Percentiles rank a stretch among this genome's conserved stretches.
Evolutionary conservation across 2,113 vertebrate genomes (phyloP).

Genomic region (Dendrocopos noguchii): DNA sequence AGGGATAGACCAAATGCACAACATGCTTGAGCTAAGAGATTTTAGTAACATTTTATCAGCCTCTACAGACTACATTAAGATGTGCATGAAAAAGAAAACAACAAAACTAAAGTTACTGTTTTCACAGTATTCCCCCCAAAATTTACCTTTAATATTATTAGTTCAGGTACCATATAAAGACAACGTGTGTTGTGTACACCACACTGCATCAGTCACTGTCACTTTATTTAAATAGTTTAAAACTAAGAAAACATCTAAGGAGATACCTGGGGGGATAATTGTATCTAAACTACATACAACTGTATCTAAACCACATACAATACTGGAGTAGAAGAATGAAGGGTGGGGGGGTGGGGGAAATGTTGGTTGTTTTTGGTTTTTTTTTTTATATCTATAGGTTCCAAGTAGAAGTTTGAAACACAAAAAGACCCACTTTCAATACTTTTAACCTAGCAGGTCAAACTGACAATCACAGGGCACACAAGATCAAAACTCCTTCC

Average conservation of each 20-base stretch:
- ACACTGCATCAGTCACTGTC: not conserved
- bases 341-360: not conserved
- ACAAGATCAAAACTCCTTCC: not conserved
- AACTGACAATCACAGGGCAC: not conserved
- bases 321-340: not conserved
- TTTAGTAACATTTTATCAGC: not conserved
- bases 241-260: not conserved
- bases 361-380: no score
- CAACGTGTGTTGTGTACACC: not conserved
- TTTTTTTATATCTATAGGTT: not conserved
- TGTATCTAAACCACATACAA: not conserved
- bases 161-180: not conserved
- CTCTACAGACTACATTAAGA: not conserved
- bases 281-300: not conserved
- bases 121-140: not conserved
- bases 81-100: no score
- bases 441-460: not conserved
- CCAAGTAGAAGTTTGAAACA: not conserved
- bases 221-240: not conserved
- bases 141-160: not conserved
- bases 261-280: not conserved
- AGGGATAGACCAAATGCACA: not conserved
- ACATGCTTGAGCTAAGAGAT: not conserved
- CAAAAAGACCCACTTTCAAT: not conserved
- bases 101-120: not conserved